phyloP scores from a whole-genome alignment of 2,113 vertebrate species.

The Coreoperca whiteheadi region DNA sequence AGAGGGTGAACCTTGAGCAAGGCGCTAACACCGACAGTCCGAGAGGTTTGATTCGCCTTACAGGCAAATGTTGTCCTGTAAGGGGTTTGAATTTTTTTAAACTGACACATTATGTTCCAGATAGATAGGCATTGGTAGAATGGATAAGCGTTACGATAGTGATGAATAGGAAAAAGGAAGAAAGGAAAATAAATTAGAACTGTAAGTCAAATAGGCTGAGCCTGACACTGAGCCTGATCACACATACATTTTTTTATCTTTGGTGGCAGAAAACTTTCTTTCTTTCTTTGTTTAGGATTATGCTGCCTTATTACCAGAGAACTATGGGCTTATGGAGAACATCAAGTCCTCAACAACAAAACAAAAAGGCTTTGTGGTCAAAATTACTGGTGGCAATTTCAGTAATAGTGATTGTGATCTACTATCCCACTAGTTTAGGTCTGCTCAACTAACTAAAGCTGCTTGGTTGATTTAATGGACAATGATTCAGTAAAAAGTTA shows the following conservation, averaged over 20 bases:
- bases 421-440: not conserved
- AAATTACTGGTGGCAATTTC: not conserved
- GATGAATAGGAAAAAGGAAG: not conserved
- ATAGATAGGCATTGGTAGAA: not conserved
- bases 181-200: no score
- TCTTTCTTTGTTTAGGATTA: not conserved
- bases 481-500: not conserved
- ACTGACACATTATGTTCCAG: not conserved
- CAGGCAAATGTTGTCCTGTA: constrained; percentile 11
- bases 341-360: not conserved
- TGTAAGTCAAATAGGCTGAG: not conserved
- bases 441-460: not conserved
- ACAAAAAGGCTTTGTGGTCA: not conserved
- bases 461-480: not conserved
- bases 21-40: not conserved
- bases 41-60: constrained; percentile 33
- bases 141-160: not conserved
- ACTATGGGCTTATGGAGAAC: not conserved
- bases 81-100: constrained; percentile 10
- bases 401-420: not conserved
- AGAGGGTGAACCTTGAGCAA: constrained; percentile 13
- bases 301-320: no score
- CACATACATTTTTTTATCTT: not conserved
- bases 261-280: not conserved
- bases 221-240: not conserved